Conservation (phyloP, 1,140 invertebrate species). For the Varroa destructor region DNA sequence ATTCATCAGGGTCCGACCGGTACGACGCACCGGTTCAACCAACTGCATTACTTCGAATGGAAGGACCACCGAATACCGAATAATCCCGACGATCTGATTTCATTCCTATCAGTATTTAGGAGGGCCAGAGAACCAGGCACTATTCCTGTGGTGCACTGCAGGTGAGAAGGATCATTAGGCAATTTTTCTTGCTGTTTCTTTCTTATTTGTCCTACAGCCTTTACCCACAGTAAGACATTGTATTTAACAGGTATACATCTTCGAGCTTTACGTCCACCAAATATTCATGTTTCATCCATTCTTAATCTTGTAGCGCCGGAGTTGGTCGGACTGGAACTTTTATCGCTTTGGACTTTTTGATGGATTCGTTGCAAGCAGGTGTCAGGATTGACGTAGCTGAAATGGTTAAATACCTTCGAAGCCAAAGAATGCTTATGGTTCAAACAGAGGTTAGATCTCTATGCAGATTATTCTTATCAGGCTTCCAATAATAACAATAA, state of each 20-base stretch:
- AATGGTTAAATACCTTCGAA: conserved; percentile 37
- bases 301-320: conserved; percentile 51
- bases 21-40: conserved; percentile 3
- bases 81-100: conserved; percentile 2
- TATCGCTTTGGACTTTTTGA: conserved; percentile 69
- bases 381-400: conserved; percentile 56
- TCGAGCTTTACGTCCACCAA: too few species aligned
- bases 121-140: background rate
- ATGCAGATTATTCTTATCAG: too few species aligned
- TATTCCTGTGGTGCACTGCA: conserved; percentile 9
- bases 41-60: conserved; percentile 19
- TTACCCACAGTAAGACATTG: too few species aligned
- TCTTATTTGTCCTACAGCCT: too few species aligned
- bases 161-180: background rate
- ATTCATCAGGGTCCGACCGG: background rate
- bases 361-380: conserved; percentile 67
- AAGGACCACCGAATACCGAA: background rate
- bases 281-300: background rate
- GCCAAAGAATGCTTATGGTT: conserved; percentile 36
- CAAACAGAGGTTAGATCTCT: conserved; percentile 35
- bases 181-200: too few species aligned
- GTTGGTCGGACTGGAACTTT: conserved; percentile 81
- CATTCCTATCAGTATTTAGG: conserved; percentile 11
- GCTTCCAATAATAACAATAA: too few species aligned
- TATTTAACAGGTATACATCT: too few species aligned